Base-by-base conservation (phyloP, 2,797 vertebrate genomes). In the Pipistrellus pipistrellus region DNA sequence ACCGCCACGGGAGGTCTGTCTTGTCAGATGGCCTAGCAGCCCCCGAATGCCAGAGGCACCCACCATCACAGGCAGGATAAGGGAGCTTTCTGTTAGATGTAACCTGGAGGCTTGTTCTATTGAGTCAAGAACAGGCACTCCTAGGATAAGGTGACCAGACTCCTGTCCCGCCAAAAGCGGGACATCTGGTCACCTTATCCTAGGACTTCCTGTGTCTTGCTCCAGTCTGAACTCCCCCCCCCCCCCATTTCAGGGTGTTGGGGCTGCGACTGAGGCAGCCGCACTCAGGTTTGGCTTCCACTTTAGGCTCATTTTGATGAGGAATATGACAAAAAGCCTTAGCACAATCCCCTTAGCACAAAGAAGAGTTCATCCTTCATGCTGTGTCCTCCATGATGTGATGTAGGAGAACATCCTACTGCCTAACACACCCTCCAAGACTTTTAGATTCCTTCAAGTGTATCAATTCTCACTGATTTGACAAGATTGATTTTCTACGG, bases 391-490 rank as follows among this genome's bases (percentile, higher is more conserved):
- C 77, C 68, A 55, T 13, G 30, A 85, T 38, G 90, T 62, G 93
- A 80, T 53, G 73, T 69, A 93, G 3, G 82, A 93, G 81, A 88
- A 69, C 3, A 17, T 85, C 76, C 76, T 85, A 44, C 30, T 55
- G 66, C 41, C 81, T 75, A 71, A 82, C 68, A 87, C 51, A 82
- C 48, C 92, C 85, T 77, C 57, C 62, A 81, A 95, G 92, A 93
- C 72, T 92, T 95, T 92, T 93, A 8, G 48, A 89, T 84, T 81
- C 92, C 66, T 82, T 95, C 89, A 86, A 92, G 92, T 96, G 81
- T 96, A 89, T 95, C 96, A 95, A 91, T 95, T 94, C 92, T 95
- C 92, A 71, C 94, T 91, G 95, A 96, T 97, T 96, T 97, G 95
- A 93, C 95, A 95, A 87, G 95, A 97, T 97, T 95, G 96, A 95